Evolutionary conservation across 2,888 invertebrate species (phyloP).

Genomic region (Microctonus aethiopoides): DNA sequence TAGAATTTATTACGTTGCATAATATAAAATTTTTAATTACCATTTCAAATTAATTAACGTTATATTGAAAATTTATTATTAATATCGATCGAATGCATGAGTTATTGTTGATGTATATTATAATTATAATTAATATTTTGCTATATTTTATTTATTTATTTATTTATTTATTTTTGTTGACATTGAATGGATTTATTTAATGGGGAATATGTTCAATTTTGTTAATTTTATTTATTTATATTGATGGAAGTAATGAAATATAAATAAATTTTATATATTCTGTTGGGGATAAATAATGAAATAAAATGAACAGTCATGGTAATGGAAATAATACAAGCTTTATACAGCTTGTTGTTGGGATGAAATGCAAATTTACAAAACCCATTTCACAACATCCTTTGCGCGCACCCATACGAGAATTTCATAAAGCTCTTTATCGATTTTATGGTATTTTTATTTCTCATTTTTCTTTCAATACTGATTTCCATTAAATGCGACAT

Average conservation of each 20-base stretch:
- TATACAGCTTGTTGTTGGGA: slow-evolving; percentile 11
- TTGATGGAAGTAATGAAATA: slow-evolving; percentile 20
- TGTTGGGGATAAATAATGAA: slow-evolving; percentile 11
- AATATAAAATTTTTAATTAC: not conserved
- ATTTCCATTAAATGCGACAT: not conserved
- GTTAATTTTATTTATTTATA: not conserved
- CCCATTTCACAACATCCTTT: not conserved
- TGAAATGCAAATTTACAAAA: slow-evolving; percentile 15
- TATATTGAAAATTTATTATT: not conserved
- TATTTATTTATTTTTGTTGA: too few relatives aligned
- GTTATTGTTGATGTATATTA: not conserved
- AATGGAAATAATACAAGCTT: slow-evolving; percentile 14
- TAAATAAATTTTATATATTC: slow-evolving; percentile 15
- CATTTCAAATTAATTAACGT: slow-evolving; percentile 1
- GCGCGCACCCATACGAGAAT: slow-evolving; percentile 1
- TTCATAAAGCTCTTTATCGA: slow-evolving; percentile 12
- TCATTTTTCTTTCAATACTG: not conserved
- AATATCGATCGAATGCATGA: not conserved
- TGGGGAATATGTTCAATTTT: not conserved
- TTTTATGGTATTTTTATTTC: slow-evolving; percentile 5
- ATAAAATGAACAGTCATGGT: slow-evolving; percentile 3
- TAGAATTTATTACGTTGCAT: not conserved
- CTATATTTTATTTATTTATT: not conserved
- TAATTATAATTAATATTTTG: not conserved
- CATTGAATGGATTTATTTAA: not conserved